These are phyloP conservation scores for Epizoanthus stellaris DNA, from an alignment of 92 coral and sea anemone species.

Conservation along the genomic window DNA sequence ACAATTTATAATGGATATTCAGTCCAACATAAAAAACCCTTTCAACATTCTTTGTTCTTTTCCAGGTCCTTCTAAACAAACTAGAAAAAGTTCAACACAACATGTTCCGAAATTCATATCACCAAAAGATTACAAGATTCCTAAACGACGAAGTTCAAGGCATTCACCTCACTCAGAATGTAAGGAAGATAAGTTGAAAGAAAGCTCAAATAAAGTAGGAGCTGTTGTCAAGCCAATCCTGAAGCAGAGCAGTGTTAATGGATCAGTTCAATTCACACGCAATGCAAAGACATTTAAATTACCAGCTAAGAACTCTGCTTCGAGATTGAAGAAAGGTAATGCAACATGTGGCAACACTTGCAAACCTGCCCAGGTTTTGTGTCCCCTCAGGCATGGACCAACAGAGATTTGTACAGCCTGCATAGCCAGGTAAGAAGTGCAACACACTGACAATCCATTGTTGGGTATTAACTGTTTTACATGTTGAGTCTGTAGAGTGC, in stretches of 20 bases:
- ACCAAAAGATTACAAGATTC: slow-evolving; percentile 56
- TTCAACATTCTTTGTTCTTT: background rate
- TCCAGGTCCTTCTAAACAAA: slow-evolving; percentile 68
- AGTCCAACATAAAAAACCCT: background rate
- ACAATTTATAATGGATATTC: no score
- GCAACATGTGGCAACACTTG: slow-evolving; percentile 32
- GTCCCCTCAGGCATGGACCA: slow-evolving; percentile 79
- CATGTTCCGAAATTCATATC: slow-evolving; percentile 42
- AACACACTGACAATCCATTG: no score
- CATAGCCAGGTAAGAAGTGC: slow-evolving; percentile 75
- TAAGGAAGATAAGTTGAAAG: slow-evolving; percentile 41
- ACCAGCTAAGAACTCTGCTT: slow-evolving; percentile 66
- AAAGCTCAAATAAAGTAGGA: slow-evolving; percentile 35
- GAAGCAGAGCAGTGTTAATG: slow-evolving; percentile 50
- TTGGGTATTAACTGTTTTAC: no score
- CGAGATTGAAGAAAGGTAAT: slow-evolving; percentile 35
- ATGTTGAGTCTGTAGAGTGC: no score
- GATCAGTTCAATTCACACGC: slow-evolving; percentile 63
- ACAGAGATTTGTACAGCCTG: slow-evolving; percentile 78
- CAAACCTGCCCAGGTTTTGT: slow-evolving; percentile 61
- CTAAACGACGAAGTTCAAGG: slow-evolving; percentile 75
- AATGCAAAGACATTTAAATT: slow-evolving; percentile 70
- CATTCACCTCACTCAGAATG: slow-evolving; percentile 75
- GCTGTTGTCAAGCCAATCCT: slow-evolving; percentile 59
- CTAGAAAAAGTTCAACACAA: slow-evolving; percentile 44